Evolutionary conservation across 2,888 invertebrate genomes (phyloP).

Genomic region (Aporophyla lueneburgensis): DNA sequence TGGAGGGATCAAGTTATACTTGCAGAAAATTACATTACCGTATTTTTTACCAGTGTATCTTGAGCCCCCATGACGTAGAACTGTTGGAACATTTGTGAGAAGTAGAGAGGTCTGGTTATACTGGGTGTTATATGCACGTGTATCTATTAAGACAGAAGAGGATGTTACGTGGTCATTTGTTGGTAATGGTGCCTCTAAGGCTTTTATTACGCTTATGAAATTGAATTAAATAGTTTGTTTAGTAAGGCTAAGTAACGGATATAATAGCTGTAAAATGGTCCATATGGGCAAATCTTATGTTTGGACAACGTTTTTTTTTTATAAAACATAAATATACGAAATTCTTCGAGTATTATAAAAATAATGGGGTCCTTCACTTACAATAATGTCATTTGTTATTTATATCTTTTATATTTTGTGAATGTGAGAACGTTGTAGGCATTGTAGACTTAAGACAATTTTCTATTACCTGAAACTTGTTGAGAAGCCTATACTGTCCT

Average conservation of each 20-base stretch:
- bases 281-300: neutral
- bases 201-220: conserved; percentile 68
- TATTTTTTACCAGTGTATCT: conserved; percentile 66
- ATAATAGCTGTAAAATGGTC: neutral
- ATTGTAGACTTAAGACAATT: no score
- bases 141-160: conserved; percentile 67
- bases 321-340: no score
- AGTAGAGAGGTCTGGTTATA: conserved; percentile 43
- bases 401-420: no score
- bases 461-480: no score
- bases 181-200: conserved; percentile 47
- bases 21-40: conserved; percentile 71
- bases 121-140: conserved; percentile 67
- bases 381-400: no score
- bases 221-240: conserved; percentile 54
- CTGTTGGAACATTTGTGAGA: conserved; percentile 23
- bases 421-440: no score
- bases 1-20: conserved; percentile 37
- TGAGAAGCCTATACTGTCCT: no score
- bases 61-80: conserved; percentile 59
- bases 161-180: conserved; percentile 69
- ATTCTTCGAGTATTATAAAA: no score
- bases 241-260: neutral
- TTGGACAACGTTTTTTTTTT: no score
- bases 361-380: no score